Base-by-base conservation (phyloP, 2,113 vertebrate species). In the Tricholaema leucomelas region DNA sequence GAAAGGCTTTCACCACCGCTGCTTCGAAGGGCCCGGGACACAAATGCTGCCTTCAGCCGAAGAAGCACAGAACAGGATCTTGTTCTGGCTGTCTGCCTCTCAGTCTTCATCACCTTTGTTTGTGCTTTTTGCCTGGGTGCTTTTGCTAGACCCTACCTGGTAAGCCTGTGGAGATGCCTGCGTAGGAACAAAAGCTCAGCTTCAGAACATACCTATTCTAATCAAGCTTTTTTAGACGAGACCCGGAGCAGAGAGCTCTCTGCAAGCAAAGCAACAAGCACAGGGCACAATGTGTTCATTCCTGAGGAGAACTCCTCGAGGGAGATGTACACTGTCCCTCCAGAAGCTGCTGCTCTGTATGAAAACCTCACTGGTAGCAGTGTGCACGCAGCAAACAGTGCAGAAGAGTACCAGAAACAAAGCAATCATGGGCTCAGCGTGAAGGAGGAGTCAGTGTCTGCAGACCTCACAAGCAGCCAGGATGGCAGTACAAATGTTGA, bases 121-220 rank as follows among this genome's bases (percentile, higher is more conserved):
- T 88, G 98, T 55, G 98, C 99, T 36, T 99, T 99, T 95, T 96
- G 98, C 55, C 94, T 99, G 58, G 99, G 99, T 46, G 97, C 97
- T 52, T 69, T 99, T 10, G 67, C 97, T 19, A 98, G 99, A 95
- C 99, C 99, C 30, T 97, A 94, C 60, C 61, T 99, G 16, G 97
- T 97, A 33, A 91, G 48, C 15, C 93, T 98, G 36, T 98, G 98
- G 96, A 95, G 64, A 73, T 96, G 67, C 67, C 35, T 97, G 24
- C 18, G 24, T 82, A 58, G 27, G 9, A 95, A 88, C 55, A 97
- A 96, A 92, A 88, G 48, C 3, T 44, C 95, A 5, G 3, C 15
- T 52, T 56, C 77, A 35, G 66, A 75, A 28, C 77, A 82, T 5
- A 58, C 20, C 0, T 98, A 98, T 38, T 95, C 97, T 18, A 99